A percentile compares a stretch with the other conserved stretches of the same genome.
Evolutionary conservation across 2,113 vertebrate species (phyloP).

Genomic region (Datnioides undecimradiatus): DNA sequence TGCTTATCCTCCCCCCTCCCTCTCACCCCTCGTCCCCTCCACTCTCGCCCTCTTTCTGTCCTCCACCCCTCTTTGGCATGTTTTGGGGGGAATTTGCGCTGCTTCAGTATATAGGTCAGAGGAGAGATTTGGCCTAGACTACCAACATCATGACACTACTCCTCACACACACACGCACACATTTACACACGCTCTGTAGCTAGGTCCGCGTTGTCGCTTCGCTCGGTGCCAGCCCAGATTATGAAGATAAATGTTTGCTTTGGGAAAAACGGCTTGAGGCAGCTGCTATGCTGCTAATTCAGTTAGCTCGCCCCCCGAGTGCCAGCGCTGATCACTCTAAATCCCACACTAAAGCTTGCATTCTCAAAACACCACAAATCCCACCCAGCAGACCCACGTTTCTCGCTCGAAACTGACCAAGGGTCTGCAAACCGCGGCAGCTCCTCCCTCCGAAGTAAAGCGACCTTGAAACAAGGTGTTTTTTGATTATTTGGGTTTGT

Average conservation of each 20-base stretch:
- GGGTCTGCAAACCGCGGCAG: not conserved
- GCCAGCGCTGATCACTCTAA: slow-evolving; percentile 54
- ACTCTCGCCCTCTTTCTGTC: slow-evolving; percentile 16
- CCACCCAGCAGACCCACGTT: slow-evolving; percentile 5
- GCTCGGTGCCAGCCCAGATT: slow-evolving; percentile 70
- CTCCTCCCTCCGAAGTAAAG: not conserved
- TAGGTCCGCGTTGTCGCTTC: slow-evolving; percentile 53
- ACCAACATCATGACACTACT: slow-evolving; percentile 58
- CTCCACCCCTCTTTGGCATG: slow-evolving; percentile 34
- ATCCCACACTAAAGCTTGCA: slow-evolving; percentile 50
- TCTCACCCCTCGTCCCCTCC: not conserved
- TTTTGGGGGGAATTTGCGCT: slow-evolving; percentile 62
- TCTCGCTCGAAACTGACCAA: slow-evolving; percentile 23
- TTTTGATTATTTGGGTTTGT: not conserved
- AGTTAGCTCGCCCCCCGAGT: slow-evolving; percentile 47
- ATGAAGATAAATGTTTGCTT: slow-evolving; percentile 77
- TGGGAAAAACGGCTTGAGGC: slow-evolving; percentile 65
- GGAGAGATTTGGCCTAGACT: slow-evolving; percentile 75
- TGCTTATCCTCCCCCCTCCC: slow-evolving; percentile 27
- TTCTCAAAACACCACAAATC: slow-evolving; percentile 47
- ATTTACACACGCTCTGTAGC: slow-evolving; percentile 29
- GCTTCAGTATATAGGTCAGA: slow-evolving; percentile 80
- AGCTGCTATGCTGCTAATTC: slow-evolving; percentile 75
- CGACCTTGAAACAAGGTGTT: not conserved
- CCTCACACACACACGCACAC: slow-evolving; percentile 36